Percentiles rank a stretch among this genome's conserved stretches.
Conservation (phyloP, 1,140 invertebrate genomes). For the Monomorium pharaonis region DNA sequence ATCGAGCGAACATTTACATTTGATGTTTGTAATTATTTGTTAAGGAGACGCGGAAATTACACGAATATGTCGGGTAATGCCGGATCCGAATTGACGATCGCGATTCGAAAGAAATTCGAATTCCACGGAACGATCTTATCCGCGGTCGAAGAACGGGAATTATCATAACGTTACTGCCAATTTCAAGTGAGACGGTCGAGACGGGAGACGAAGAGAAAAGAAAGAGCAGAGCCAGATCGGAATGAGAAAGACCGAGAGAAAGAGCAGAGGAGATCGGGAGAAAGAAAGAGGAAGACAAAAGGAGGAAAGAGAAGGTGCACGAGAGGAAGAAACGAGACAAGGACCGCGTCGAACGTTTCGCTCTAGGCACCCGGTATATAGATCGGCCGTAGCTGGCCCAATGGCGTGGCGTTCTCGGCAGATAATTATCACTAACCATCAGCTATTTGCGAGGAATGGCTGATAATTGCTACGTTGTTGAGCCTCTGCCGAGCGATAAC, state of each 20-base stretch:
- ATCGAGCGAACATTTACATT: slow-evolving; percentile 12
- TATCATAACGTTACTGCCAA: slow-evolving; percentile 69
- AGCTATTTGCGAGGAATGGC: slow-evolving; percentile 86
- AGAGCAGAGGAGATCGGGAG: neutral
- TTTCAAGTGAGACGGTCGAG: slow-evolving; percentile 54
- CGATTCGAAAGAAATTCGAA: slow-evolving; percentile 55
- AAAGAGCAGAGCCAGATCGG: neutral
- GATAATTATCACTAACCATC: slow-evolving; percentile 86
- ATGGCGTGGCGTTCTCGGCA: slow-evolving; percentile 83
- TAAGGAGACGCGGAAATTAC: neutral
- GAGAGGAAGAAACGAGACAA: neutral
- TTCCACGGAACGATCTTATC: slow-evolving; percentile 61
- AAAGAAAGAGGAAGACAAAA: neutral
- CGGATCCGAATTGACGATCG: slow-evolving; percentile 11
- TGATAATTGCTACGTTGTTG: slow-evolving; percentile 85
- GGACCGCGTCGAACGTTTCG: slow-evolving; percentile 19
- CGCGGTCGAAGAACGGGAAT: slow-evolving; percentile 61
- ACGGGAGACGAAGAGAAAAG: neutral
- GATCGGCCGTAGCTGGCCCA: slow-evolving; percentile 77
- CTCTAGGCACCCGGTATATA: slow-evolving; percentile 81
- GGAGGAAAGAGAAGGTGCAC: neutral
- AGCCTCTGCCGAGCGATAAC: slow-evolving; percentile 83
- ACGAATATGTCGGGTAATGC: neutral
- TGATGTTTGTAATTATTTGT: slow-evolving; percentile 6
- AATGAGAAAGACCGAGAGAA: neutral